phyloP scores from a whole-genome alignment of 2,113 vertebrate species.

The Oplegnathus fasciatus region DNA sequence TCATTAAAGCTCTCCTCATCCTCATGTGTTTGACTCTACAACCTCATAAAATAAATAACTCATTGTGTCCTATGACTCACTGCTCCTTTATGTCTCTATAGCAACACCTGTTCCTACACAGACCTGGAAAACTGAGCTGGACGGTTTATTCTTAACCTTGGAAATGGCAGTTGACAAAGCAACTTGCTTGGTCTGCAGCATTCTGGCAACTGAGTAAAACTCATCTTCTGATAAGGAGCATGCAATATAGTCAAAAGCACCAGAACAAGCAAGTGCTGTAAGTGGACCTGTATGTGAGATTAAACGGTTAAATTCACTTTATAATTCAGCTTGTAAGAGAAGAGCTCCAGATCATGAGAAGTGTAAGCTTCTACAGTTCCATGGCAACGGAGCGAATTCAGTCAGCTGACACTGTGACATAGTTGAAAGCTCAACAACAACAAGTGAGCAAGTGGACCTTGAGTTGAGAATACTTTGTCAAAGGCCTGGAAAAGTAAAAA shows the following conservation, averaged over 20 bases:
- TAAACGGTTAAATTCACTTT: not conserved
- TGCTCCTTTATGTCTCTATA: not conserved
- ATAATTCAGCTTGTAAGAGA: no score
- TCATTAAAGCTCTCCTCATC: constrained; percentile 50
- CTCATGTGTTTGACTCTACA: not conserved
- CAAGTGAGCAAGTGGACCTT: not conserved
- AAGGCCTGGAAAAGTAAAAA: no score
- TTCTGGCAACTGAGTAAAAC: not conserved
- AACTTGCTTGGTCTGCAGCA: not conserved
- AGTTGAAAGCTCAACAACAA: not conserved
- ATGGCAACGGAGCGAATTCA: not conserved
- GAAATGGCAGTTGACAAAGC: not conserved
- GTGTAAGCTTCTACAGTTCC: not conserved
- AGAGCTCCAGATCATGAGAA: no score
- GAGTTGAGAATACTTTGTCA: no score
- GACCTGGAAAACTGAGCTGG: not conserved
- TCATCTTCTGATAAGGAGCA: not conserved
- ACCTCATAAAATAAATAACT: no score
- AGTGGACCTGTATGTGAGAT: not conserved
- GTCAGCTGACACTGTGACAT: not conserved
- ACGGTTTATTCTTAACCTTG: not conserved
- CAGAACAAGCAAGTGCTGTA: not conserved
- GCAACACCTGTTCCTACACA: not conserved
- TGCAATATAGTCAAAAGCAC: not conserved
- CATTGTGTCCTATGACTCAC: not conserved